Percentiles rank a stretch among this genome's conserved stretches.
Conservation (phyloP, 2,113 vertebrate genomes). For the sheep (Ovis aries) region DNA sequence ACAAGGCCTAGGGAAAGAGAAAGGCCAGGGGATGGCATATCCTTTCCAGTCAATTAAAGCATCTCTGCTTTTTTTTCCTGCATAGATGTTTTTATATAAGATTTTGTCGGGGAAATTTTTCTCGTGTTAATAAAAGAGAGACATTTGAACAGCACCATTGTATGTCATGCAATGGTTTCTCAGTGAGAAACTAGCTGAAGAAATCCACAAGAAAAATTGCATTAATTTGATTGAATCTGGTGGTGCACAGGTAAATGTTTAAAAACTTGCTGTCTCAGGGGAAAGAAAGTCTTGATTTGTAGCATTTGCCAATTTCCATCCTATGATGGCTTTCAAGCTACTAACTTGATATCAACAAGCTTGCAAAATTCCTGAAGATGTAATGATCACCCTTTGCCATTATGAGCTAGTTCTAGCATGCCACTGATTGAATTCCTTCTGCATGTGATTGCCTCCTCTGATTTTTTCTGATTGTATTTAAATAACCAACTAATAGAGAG, state of each 20-base stretch:
- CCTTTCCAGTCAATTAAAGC: background rate
- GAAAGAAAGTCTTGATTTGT: background rate
- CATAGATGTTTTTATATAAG: background rate
- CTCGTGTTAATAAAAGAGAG: background rate
- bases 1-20: background rate
- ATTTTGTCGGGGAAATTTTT: background rate
- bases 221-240: background rate
- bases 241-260: background rate
- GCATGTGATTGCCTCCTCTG: background rate
- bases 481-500: background rate
- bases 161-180: background rate
- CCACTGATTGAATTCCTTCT: background rate
- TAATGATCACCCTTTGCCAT: background rate
- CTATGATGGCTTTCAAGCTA: background rate
- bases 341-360: background rate
- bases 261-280: background rate
- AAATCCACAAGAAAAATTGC: background rate
- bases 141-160: background rate
- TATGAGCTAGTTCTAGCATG: background rate
- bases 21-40: background rate
- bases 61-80: background rate
- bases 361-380: conserved; percentile 16
- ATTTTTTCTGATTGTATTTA: conserved; percentile 22
- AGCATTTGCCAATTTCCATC: background rate
- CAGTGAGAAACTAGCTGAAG: background rate